Base-by-base conservation (phyloP, 2,797 vertebrate species). In the Tachyglossus aculeatus region DNA sequence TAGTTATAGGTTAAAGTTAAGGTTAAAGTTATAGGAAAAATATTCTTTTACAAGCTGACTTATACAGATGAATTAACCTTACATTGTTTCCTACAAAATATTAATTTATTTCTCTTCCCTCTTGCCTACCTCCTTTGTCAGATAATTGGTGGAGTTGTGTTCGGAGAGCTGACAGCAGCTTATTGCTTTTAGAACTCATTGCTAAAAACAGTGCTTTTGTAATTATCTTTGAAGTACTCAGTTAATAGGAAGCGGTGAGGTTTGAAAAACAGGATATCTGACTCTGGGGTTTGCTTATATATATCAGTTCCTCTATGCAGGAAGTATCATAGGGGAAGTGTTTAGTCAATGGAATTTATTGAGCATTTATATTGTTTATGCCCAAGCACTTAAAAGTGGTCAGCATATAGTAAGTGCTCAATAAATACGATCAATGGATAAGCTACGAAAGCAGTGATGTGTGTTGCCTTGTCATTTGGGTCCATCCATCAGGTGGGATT, bases 91-190 rank as follows among this genome's bases (percentile, higher is more conserved):
- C 66, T 5, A 12, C 7, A 0, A 7, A 51, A 33, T 13, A 0
- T 52, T 64, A 69, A 44, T 33, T 63, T 11, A 9, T 16, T 58
- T 10, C 1, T 0, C n/a, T 63, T 44, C 33, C 2, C 16, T 1
- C 1, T 32, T 1, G 1, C 18, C 16, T 52, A 3, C 27, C 16
- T 38, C 33, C 41, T 19, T 44, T 36, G 19, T 57, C 32, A 16
- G 22, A 19, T 45, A 14, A 33, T 40, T 56, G 56, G 5, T 5
- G 67, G 37, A 74, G 11, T 25, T 45, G 2, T 4, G 0, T 57
- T 22, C 19, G 8, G 64, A 33, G 33, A 64, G 25, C 68, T 48
- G 43, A 50, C 48, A 73, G 74, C 44, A 67, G 27, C 78, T 60
- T 11, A 7, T 34, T 29, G 7, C 10, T 58, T 14, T 51, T 61